Evolutionary conservation across 1,140 invertebrate species (phyloP).

Genomic region (Zaprionus taronus): DNA sequence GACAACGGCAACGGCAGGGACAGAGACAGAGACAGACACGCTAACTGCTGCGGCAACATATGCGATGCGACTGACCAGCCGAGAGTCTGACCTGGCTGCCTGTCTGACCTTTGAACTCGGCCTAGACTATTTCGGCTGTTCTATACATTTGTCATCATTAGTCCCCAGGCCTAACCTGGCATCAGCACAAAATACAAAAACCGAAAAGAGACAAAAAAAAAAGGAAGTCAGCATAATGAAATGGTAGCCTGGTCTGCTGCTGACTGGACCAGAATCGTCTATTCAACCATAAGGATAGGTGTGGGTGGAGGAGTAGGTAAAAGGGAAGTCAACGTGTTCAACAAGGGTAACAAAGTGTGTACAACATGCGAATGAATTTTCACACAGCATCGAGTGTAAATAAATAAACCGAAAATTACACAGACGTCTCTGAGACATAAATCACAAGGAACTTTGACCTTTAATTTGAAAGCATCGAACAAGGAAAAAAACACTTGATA

Average conservation of each 20-base stretch:
- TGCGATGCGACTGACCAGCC: constrained; percentile 50
- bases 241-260: constrained; percentile 11
- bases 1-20: background rate
- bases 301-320: background rate
- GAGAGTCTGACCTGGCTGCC: constrained; percentile 54
- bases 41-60: constrained; percentile 61
- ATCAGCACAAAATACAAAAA: constrained; percentile 25
- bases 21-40: constrained; percentile 43
- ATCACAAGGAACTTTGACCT: constrained; percentile 32
- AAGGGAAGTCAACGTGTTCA: background rate
- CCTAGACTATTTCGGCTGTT: constrained; percentile 42
- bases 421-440: constrained; percentile 23
- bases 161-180: constrained; percentile 50
- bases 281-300: background rate
- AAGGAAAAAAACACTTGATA: background rate
- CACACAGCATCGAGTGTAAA: background rate
- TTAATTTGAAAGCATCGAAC: constrained; percentile 24
- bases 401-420: constrained; percentile 23
- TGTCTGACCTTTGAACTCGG: constrained; percentile 70
- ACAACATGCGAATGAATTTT: constrained; percentile 30
- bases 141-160: constrained; percentile 79
- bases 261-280: constrained; percentile 22
- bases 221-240: constrained; percentile 27
- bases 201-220: background rate
- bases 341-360: constrained; percentile 27